A percentile compares a stretch with the other conserved stretches of the same genome.
phyloP scores from a whole-genome alignment of 2,113 vertebrate genomes.

The Nesoenas mayeri region DNA sequence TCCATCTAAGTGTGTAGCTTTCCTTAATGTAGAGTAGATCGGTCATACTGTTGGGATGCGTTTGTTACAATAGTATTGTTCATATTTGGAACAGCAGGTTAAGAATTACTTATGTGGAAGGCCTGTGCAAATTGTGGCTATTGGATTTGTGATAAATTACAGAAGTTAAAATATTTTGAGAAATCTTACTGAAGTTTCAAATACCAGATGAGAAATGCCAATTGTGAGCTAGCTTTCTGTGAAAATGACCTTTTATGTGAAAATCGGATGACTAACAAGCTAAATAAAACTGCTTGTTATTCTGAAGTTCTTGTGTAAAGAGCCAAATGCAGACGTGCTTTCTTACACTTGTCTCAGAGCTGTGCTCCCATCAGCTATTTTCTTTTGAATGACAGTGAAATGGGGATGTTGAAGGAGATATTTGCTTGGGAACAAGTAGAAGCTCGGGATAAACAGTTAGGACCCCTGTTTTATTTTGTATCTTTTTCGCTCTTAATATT shows the following conservation, averaged over 20 bases:
- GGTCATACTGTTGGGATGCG: not conserved
- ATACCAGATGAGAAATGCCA: not conserved
- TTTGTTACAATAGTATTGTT: not conserved
- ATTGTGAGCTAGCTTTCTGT: not conserved
- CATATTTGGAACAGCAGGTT: not conserved
- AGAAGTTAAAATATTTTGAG: not conserved
- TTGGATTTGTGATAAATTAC: not conserved
- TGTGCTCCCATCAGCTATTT: not conserved
- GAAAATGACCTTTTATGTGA: conserved; percentile 15
- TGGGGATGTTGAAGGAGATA: not conserved
- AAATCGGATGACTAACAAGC: not conserved
- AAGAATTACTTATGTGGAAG: not conserved
- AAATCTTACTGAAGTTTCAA: not conserved
- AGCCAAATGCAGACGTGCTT: not conserved
- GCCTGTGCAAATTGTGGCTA: not conserved
- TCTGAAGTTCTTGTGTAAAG: not conserved
- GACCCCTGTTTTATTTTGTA: not conserved
- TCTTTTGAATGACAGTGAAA: not conserved
- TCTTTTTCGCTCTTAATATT: not conserved
- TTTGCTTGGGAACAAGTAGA: not conserved
- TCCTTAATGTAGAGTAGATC: not conserved
- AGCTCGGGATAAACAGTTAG: not conserved
- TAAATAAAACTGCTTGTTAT: conserved; percentile 16
- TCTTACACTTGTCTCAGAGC: not conserved
- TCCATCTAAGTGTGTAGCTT: not conserved